These are phyloP conservation scores for Neuroterus valhalla DNA, from an alignment of 1,140 invertebrate species.

Conservation along the genomic window DNA sequence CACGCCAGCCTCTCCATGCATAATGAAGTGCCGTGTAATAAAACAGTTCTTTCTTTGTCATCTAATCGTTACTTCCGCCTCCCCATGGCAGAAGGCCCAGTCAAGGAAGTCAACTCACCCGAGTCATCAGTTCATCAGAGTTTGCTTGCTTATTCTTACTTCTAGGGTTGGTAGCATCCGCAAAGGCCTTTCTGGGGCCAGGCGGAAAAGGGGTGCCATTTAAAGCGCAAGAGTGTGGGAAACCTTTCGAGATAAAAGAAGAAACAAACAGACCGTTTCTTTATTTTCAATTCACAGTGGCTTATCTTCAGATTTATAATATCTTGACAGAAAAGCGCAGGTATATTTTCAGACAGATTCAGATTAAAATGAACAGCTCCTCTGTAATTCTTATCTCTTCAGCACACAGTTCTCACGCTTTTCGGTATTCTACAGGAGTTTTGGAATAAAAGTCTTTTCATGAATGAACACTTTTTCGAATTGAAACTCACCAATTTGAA, in stretches of 20 bases:
- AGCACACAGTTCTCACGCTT: no score
- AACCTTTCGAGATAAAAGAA: neutral
- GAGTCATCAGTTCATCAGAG: conserved; percentile 12
- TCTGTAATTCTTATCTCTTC: no score
- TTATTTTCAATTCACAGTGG: conserved; percentile 4
- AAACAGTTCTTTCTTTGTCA: conserved; percentile 72
- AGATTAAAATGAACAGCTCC: no score
- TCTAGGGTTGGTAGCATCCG: neutral
- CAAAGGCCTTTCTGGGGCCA: conserved; percentile 10
- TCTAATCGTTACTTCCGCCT: conserved; percentile 73
- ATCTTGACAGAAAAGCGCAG: conserved; percentile 1
- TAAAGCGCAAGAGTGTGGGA: conserved; percentile 8
- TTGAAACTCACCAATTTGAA: no score
- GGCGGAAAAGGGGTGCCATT: conserved; percentile 6
- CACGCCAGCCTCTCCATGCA: conserved; percentile 63
- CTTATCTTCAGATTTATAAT: conserved; percentile 16
- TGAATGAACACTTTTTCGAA: no score
- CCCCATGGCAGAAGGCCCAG: conserved; percentile 44
- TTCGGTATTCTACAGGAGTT: no score
- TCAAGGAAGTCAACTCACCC: conserved; percentile 22
- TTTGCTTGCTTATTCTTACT: conserved; percentile 7
- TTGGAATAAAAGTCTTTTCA: no score
- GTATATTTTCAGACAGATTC: no score
- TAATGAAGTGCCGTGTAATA: conserved; percentile 68
- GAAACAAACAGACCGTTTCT: conserved; percentile 3